Evolutionary conservation across 1,140 invertebrate genomes (phyloP), one percentile per base, ranked within the genome.

Genomic region (Matsumurasca onukii): DNA sequence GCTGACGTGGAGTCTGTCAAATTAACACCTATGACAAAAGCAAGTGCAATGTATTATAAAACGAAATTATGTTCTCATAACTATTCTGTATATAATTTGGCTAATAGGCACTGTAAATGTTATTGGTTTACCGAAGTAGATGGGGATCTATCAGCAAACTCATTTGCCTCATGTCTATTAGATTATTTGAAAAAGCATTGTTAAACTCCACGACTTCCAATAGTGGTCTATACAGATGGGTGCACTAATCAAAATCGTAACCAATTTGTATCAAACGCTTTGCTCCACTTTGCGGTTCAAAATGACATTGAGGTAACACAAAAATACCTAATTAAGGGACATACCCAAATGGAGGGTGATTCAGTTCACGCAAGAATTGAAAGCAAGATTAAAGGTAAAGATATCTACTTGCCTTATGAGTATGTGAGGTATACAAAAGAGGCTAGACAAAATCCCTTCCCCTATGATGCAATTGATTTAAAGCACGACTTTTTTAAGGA

Each of bases 341-440:
- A 80, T 67, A 78, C 77, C 9, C 75, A 79, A 69, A 79, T 80
- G 78, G 77, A 80, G 66, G 71, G 66, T 31, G 76, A 76, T 65
- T 64, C 67, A 25, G 69, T 76, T 5, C 74, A 76, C 66, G 62
- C 67, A 12, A 45, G 1, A 13, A 76, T 75, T 27, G 73, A 76
- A 69, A 73, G 62, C 68, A 64, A 68, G 66, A 65, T 75, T 34
- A 74, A 74, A 69, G 69, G 73, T 66, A 73, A 68, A 66, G 48
- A 72, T 52, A 72, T 76, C 27, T 66, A 66, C 63, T 39, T 75
- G 22, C 75, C 74, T 30, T 65, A 52, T 63, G 70, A 74, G 24
- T 75, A 75, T 62, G 39, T 70, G 2, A 66, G 27, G 71, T 34
- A 64, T 39, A 66, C 30, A 20, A 66, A 73, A 57, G 69, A 71